These are phyloP conservation scores for Cotesia glomerata DNA, from an alignment of 1,140 invertebrate species.

Conservation along the genomic window DNA sequence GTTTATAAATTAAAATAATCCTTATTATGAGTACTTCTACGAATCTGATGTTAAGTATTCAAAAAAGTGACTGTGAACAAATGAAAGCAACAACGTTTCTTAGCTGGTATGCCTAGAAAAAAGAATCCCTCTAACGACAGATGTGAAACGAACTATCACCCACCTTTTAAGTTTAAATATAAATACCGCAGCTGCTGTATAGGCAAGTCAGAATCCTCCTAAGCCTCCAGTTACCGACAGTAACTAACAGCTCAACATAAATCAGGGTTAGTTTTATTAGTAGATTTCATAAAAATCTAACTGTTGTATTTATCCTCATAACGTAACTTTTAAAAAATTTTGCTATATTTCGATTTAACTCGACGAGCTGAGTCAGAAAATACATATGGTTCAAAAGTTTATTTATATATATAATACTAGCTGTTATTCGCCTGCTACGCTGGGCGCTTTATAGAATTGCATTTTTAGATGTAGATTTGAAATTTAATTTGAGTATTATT, in stretches of 20 bases:
- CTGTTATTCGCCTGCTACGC: no score
- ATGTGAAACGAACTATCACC: constrained; percentile 41
- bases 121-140: constrained; percentile 44
- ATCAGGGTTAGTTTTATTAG: constrained; percentile 10
- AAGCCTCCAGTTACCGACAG: constrained; percentile 50
- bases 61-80: not conserved
- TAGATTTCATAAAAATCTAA: not conserved
- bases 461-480: no score
- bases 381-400: no score
- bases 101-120: constrained; percentile 6
- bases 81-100: not conserved
- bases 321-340: no score
- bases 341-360: no score
- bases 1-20: not conserved
- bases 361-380: no score
- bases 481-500: no score
- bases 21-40: not conserved
- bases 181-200: constrained; percentile 39
- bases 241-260: constrained; percentile 15
- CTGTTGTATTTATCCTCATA: no score
- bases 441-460: no score
- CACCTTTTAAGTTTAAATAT: constrained; percentile 11
- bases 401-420: no score
- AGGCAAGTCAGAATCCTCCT: constrained; percentile 52
- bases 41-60: not conserved